phyloP scores from a whole-genome alignment of 2,797 vertebrate species.

The Glossophaga mutica region DNA sequence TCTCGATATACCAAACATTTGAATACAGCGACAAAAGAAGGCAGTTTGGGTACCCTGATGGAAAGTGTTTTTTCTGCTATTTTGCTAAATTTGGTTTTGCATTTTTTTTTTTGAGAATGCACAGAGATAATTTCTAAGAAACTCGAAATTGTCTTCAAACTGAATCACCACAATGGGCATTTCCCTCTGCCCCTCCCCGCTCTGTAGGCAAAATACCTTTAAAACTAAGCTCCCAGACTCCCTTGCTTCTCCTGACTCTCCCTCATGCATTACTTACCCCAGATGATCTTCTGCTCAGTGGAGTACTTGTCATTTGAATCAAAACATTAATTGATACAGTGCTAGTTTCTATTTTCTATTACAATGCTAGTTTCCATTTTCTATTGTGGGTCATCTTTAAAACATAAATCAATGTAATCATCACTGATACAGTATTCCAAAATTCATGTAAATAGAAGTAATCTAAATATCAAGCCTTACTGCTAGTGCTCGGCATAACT shows the following conservation, averaged over 20 bases:
- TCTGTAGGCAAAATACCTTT: neutral
- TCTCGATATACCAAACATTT: neutral
- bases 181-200: neutral
- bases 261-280: neutral
- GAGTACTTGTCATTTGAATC: neutral
- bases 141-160: neutral
- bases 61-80: neutral
- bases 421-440: neutral
- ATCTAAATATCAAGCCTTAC: neutral
- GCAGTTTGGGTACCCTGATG: neutral
- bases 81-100: neutral
- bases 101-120: conserved; percentile 14
- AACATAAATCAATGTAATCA: neutral
- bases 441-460: neutral
- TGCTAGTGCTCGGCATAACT: neutral
- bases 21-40: neutral
- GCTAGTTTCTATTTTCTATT: neutral
- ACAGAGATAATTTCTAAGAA: neutral
- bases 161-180: neutral
- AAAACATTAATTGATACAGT: neutral
- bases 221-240: neutral
- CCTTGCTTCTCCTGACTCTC: rapidly evolving
- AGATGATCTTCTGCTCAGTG: neutral
- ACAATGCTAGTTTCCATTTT: neutral
- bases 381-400: neutral